Conservation (phyloP, 1,140 invertebrate species). For the Lithobius niger region DNA sequence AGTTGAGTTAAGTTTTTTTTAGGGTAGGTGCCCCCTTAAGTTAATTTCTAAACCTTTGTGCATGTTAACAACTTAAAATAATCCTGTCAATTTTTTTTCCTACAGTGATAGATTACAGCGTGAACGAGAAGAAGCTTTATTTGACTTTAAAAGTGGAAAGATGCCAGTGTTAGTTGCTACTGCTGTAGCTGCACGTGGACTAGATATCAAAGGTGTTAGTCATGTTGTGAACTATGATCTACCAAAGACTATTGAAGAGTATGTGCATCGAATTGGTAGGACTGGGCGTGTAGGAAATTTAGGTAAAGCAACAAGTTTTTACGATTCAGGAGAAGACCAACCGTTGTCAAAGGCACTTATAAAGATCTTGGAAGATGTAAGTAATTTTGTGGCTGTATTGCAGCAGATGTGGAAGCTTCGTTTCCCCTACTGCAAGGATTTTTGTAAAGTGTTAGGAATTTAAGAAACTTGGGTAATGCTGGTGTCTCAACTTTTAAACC, state of each 20-base stretch:
- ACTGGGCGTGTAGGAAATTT: slow-evolving; percentile 86
- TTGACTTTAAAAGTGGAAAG: slow-evolving; percentile 59
- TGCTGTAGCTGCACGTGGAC: slow-evolving; percentile 77
- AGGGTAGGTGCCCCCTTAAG: no score
- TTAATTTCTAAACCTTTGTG: no score
- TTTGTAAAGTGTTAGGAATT: no score
- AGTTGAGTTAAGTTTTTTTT: no score
- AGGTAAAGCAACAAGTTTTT: slow-evolving; percentile 81
- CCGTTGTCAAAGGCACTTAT: slow-evolving; percentile 48
- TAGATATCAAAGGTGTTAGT: slow-evolving; percentile 67
- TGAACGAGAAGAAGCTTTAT: slow-evolving; percentile 74
- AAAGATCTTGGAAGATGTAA: slow-evolving; percentile 46
- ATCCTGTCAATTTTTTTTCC: no score
- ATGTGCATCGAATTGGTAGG: slow-evolving; percentile 88
- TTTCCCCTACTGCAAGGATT: no score
- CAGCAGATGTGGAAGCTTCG: no score
- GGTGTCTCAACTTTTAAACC: no score
- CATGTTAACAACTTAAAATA: no score
- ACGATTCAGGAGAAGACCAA: slow-evolving; percentile 47
- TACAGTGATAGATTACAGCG: slow-evolving; percentile 61
- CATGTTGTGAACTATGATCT: slow-evolving; percentile 89
- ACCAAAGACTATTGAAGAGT: slow-evolving; percentile 75
- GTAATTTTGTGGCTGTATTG: no score
- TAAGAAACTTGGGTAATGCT: no score
- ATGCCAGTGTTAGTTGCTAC: slow-evolving; percentile 77